Conservation (phyloP, 2,888 invertebrate species). For the Anorthoa munda region DNA sequence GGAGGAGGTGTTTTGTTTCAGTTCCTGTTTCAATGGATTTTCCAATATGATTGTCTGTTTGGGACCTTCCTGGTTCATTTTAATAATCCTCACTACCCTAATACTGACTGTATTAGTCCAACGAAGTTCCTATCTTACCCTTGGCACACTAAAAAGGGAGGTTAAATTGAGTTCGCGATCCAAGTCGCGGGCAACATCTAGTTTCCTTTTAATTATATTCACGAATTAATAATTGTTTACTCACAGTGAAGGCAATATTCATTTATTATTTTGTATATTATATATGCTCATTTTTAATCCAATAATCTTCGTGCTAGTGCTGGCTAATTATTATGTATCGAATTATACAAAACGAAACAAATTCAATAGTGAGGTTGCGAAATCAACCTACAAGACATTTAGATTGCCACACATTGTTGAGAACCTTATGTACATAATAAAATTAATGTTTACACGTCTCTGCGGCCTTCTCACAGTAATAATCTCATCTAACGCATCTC, state of each 20-base stretch:
- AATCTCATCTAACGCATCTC: constrained; percentile 67
- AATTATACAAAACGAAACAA: constrained; percentile 50
- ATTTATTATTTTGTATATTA: constrained; percentile 2
- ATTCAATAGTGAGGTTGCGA: constrained; percentile 52
- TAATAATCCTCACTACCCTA: not conserved
- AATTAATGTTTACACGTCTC: constrained; percentile 76
- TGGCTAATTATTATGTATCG: constrained; percentile 18
- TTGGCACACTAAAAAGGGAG: not conserved
- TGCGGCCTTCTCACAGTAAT: constrained; percentile 73
- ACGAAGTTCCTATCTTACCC: not conserved
- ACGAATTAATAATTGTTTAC: constrained; percentile 14
- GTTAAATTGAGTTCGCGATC: not conserved
- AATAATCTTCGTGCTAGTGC: constrained; percentile 2
- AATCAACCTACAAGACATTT: constrained; percentile 53
- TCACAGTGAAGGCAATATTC: not conserved
- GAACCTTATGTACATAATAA: constrained; percentile 64
- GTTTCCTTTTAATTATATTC: constrained; percentile 5
- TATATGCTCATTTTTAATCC: constrained; percentile 12
- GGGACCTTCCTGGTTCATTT: not conserved
- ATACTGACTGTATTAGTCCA: no score
- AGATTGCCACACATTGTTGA: constrained; percentile 66
- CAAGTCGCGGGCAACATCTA: not conserved
- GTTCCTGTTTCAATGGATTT: no score
- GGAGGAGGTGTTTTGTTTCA: no score
- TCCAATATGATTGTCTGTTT: not conserved